A percentile compares a stretch with the other conserved stretches of the same genome.
Evolutionary conservation across 2,888 invertebrate genomes (phyloP).

Genomic region (Ectemnius cavifrons): DNA sequence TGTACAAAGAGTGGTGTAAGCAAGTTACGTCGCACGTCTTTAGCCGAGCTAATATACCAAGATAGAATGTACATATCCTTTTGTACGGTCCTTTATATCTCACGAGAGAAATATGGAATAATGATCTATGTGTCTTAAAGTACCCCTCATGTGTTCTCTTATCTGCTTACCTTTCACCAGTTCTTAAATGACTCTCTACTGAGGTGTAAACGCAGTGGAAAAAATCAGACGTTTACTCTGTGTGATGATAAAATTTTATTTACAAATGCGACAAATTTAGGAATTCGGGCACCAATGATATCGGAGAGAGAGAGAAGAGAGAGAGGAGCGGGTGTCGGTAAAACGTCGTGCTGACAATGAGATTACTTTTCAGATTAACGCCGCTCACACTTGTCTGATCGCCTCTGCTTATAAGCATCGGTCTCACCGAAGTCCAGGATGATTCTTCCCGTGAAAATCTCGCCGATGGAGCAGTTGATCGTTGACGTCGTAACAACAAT

Average conservation of each 20-base stretch:
- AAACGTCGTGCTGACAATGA: slow-evolving; percentile 18
- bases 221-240: slow-evolving; percentile 36
- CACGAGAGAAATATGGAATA: slow-evolving; percentile 41
- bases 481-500: slow-evolving; percentile 72
- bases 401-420: slow-evolving; percentile 26
- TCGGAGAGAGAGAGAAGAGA: slow-evolving; percentile 64
- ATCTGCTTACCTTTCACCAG: not conserved
- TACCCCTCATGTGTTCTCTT: not conserved
- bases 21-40: slow-evolving; percentile 26
- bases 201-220: not conserved
- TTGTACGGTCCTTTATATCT: slow-evolving; percentile 54
- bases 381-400: slow-evolving; percentile 21
- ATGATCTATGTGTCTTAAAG: slow-evolving; percentile 43
- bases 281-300: slow-evolving; percentile 73
- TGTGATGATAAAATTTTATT: slow-evolving; percentile 78
- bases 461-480: slow-evolving; percentile 70
- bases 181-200: too few relatives aligned
- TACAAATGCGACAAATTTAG: slow-evolving; percentile 77
- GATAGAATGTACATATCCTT: slow-evolving; percentile 58
- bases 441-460: slow-evolving; percentile 67
- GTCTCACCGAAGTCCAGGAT: slow-evolving; percentile 35
- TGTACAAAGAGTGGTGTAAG: slow-evolving; percentile 43
- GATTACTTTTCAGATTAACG: slow-evolving; percentile 21
- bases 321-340: slow-evolving; percentile 43
- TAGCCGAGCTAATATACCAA: slow-evolving; percentile 44